These are phyloP conservation scores for Rhincodon typus DNA, from an alignment of 2,797 vertebrate species.

Conservation along the genomic window DNA sequence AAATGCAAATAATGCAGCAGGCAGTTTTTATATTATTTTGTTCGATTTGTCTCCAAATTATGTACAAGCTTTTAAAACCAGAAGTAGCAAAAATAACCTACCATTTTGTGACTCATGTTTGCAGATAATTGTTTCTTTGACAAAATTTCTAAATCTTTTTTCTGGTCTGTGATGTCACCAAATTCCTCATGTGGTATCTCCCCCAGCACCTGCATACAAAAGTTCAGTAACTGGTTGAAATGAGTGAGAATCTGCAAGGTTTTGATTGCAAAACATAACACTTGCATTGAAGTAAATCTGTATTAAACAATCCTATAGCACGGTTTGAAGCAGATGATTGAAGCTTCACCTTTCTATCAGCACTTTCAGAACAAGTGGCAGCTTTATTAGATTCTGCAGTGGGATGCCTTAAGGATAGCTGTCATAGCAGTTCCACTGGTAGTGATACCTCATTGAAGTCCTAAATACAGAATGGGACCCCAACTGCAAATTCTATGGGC, in stretches of 20 bases:
- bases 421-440: not conserved
- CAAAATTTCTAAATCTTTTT: slow-evolving; percentile 50
- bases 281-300: not conserved
- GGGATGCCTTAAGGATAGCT: not conserved
- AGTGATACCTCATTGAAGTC: not conserved
- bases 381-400: not conserved
- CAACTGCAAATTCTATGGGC: not conserved
- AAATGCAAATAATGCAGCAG: not conserved
- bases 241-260: not conserved
- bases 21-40: not conserved
- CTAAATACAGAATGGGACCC: not conserved
- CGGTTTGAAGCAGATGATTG: not conserved
- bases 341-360: not conserved
- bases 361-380: not conserved
- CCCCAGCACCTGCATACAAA: not conserved
- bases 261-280: not conserved
- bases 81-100: slow-evolving; percentile 49
- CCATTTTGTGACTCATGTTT: slow-evolving; percentile 75
- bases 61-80: not conserved
- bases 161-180: slow-evolving; percentile 53
- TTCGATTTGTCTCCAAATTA: not conserved
- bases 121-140: slow-evolving; percentile 58
- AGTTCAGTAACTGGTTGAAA: not conserved
- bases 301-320: not conserved
- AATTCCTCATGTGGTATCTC: slow-evolving; percentile 52